Evolutionary conservation across 2,888 invertebrate species (phyloP).

Genomic region (Drosophila rellima): DNA sequence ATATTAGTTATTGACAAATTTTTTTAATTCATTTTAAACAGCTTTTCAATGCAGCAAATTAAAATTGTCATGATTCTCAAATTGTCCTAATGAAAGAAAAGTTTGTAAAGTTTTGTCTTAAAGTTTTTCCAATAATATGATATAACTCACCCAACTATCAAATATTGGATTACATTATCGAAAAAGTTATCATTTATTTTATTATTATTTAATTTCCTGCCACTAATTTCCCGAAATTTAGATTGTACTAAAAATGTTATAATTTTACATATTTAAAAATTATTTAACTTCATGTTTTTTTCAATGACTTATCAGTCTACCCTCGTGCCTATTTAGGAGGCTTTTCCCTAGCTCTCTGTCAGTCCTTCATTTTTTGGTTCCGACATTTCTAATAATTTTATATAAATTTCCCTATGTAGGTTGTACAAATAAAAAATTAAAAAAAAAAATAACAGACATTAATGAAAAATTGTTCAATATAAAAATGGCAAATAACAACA

Average conservation of each 20-base stretch:
- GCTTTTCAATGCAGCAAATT: background rate
- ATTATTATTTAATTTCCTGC: no score
- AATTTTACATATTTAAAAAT: background rate
- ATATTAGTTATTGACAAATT: background rate
- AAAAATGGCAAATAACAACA: conserved; percentile 41
- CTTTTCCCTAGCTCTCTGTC: background rate
- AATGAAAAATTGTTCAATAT: conserved; percentile 12
- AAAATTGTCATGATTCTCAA: no score
- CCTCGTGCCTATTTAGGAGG: background rate
- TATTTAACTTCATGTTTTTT: background rate
- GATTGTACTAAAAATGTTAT: background rate
- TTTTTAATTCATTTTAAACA: background rate
- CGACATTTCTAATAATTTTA: conserved; percentile 1
- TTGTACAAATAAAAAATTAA: background rate
- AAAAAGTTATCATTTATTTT: no score
- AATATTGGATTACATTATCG: no score
- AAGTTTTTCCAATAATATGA: no score
- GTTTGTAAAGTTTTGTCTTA: no score
- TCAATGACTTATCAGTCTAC: background rate
- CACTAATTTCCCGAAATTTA: no score
- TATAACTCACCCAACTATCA: no score
- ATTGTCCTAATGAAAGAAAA: no score
- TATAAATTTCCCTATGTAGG: background rate
- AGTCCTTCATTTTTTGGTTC: background rate
- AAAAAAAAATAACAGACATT: background rate